phyloP scores from a whole-genome alignment of 2,888 invertebrate species.

The Choristoneura rosaceana region DNA sequence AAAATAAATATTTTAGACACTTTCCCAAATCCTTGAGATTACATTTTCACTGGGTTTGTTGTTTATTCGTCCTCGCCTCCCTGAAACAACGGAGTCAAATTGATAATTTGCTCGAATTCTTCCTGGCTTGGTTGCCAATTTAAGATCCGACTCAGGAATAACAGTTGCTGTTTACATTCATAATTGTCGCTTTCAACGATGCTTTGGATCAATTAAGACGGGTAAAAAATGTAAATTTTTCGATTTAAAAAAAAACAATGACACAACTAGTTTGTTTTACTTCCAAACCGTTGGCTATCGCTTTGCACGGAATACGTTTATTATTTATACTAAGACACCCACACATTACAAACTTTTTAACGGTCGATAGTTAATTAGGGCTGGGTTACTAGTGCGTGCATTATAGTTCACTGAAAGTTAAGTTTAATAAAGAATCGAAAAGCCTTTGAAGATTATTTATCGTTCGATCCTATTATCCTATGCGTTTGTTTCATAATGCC shows the following conservation, averaged over 20 bases:
- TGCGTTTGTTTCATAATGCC: no score
- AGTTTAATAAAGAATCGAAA: no score
- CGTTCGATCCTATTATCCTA: no score
- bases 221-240: background rate
- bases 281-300: no score
- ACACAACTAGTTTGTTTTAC: background rate
- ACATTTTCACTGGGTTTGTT: slow-evolving; percentile 58
- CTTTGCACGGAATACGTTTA: no score
- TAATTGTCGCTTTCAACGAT: slow-evolving; percentile 29
- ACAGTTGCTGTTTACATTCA: slow-evolving; percentile 35
- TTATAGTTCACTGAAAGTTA: no score
- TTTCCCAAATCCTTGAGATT: slow-evolving; percentile 54
- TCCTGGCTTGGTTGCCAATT: slow-evolving; percentile 40
- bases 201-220: slow-evolving; percentile 8
- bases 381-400: no score
- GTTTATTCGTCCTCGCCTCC: slow-evolving; percentile 42
- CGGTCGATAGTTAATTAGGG: no score
- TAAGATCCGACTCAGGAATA: slow-evolving; percentile 26
- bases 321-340: no score
- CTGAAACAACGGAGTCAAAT: slow-evolving; percentile 53
- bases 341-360: no score
- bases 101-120: slow-evolving; percentile 46
- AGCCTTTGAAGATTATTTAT: no score
- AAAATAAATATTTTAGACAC: slow-evolving; percentile 52
- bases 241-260: no score